phyloP scores from a whole-genome alignment of 37 sponge, comb jelly and placozoan genomes.

The Hormiphora californensis region DNA sequence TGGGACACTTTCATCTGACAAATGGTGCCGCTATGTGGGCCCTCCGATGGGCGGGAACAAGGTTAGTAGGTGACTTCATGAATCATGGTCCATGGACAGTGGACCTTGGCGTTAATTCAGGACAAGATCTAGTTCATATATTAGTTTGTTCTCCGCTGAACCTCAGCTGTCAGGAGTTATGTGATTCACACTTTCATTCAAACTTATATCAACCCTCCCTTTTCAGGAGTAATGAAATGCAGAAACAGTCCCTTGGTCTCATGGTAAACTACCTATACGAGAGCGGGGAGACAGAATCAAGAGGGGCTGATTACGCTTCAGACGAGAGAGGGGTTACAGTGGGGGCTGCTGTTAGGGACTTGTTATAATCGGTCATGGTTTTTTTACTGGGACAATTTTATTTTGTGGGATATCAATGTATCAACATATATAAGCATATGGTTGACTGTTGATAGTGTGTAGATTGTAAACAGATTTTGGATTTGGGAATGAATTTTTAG shows the following conservation, averaged over 20 bases:
- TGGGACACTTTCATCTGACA: conserved; percentile 53
- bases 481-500: too few species aligned
- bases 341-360: conserved; percentile 18
- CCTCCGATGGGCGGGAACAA: conserved; percentile 10
- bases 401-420: too few species aligned
- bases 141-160: neutral
- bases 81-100: too few species aligned
- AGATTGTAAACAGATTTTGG: too few species aligned
- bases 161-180: neutral
- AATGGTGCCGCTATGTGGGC: conserved; percentile 44
- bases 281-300: neutral
- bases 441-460: too few species aligned
- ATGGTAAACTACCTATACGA: conserved; percentile 49
- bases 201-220: neutral
- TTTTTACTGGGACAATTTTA: too few species aligned
- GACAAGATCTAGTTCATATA: too few species aligned
- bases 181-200: neutral
- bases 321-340: neutral
- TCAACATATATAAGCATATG: too few species aligned
- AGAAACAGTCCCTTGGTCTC: conserved; percentile 13
- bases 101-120: too few species aligned
- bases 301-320: neutral
- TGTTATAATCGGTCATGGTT: too few species aligned
- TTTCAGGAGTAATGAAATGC: conserved; percentile 23
- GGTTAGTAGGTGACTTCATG: too few species aligned